A percentile compares a stretch with the other conserved stretches of the same genome.
phyloP scores from a whole-genome alignment of 2,797 vertebrate species.

The Pangasius larnaudii region DNA sequence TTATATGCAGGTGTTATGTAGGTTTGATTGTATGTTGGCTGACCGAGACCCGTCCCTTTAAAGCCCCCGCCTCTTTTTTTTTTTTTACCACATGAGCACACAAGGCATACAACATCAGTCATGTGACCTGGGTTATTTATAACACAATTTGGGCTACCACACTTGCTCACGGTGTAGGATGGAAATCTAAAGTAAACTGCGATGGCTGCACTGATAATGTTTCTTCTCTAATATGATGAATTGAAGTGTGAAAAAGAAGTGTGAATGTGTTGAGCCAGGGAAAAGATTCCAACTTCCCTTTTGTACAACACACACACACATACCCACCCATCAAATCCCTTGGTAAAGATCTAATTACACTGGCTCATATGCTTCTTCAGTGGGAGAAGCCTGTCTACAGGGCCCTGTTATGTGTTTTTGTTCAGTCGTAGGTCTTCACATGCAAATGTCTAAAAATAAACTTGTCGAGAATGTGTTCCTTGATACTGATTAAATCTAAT shows the following conservation, averaged over 20 bases:
- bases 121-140: constrained; percentile 72
- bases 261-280: background rate
- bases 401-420: background rate
- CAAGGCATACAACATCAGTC: constrained; percentile 52
- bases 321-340: constrained; percentile 24
- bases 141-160: constrained; percentile 47
- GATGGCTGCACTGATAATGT: background rate
- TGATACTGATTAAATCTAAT: constrained; percentile 8
- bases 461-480: background rate
- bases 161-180: constrained; percentile 22
- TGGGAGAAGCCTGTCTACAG: background rate
- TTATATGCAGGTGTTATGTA: background rate
- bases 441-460: constrained; percentile 16
- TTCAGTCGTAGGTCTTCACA: constrained; percentile 1
- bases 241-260: background rate
- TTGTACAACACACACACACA: constrained; percentile 7
- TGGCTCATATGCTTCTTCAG: background rate
- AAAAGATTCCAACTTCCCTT: background rate
- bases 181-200: background rate
- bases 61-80: constrained; percentile 38
- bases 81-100: constrained; percentile 46
- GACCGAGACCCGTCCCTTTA: constrained; percentile 24
- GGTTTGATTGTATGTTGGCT: background rate
- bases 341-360: constrained; percentile 6
- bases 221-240: background rate